These are phyloP conservation scores for Xiphophorus couchianus DNA, from an alignment of 2,113 vertebrate genomes.

Conservation along the genomic window DNA sequence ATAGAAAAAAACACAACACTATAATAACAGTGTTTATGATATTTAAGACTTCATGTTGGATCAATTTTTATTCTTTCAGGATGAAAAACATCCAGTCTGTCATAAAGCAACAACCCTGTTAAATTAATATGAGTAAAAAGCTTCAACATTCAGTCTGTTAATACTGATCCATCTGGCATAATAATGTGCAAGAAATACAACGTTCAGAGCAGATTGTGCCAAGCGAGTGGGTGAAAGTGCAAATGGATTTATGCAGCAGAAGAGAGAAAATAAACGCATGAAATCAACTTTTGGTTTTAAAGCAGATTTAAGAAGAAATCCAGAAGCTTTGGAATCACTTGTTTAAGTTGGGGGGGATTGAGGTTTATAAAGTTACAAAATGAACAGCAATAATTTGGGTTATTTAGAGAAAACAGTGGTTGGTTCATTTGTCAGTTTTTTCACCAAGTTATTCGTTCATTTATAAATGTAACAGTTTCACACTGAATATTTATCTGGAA, in stretches of 20 bases:
- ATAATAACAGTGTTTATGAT: background rate
- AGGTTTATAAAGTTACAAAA: too few species aligned
- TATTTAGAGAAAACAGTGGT: too few species aligned
- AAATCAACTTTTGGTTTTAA: constrained; percentile 53
- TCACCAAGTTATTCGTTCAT: too few species aligned
- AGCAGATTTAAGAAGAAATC: constrained; percentile 29
- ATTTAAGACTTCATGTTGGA: constrained; percentile 24
- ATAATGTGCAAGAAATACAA: constrained; percentile 55
- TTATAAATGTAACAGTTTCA: too few species aligned
- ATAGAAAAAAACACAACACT: constrained; percentile 9
- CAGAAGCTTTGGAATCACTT: constrained; percentile 30
- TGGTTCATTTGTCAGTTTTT: too few species aligned
- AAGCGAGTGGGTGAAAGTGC: constrained; percentile 14
- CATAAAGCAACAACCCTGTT: constrained; percentile 33
- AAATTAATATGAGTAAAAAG: constrained; percentile 43
- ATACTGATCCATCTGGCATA: constrained; percentile 42
- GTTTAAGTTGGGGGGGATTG: too few species aligned
- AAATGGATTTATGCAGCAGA: constrained; percentile 8
- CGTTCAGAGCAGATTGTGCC: background rate
- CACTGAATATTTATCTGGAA: too few species aligned
- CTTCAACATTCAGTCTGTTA: constrained; percentile 31
- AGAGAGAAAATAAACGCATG: background rate
- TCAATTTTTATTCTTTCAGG: background rate
- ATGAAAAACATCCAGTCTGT: background rate
- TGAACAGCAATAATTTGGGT: too few species aligned